Evolutionary conservation across 2,797 vertebrate genomes (phyloP).

Genomic region (Calcarius lapponicus): DNA sequence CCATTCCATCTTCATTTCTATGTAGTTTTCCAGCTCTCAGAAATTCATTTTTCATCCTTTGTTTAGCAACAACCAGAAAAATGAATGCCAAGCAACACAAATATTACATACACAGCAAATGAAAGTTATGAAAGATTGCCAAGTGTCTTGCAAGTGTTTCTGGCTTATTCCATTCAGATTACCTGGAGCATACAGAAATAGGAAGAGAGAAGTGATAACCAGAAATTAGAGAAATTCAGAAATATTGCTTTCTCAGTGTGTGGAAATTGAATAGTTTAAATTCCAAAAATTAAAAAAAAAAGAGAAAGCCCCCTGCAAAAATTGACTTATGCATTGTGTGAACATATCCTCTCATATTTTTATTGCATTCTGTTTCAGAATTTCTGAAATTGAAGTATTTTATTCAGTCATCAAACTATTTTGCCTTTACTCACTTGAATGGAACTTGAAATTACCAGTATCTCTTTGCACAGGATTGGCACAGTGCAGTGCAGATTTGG

Average conservation of each 20-base stretch:
- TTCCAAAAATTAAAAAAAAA: background rate
- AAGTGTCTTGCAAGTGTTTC: background rate
- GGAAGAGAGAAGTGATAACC: background rate
- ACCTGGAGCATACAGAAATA: background rate
- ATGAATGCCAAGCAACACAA: fast-evolving
- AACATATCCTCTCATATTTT: background rate
- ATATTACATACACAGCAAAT: background rate
- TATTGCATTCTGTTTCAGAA: background rate
- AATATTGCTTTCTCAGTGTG: background rate
- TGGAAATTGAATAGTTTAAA: background rate
- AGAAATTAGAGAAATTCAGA: background rate
- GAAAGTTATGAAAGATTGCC: background rate
- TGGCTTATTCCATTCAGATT: background rate
- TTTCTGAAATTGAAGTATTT: background rate
- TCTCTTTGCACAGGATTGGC: background rate
- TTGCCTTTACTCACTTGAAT: background rate
- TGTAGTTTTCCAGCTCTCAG: background rate
- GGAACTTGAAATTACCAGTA: background rate
- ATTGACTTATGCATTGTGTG: background rate
- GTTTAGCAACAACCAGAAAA: background rate
- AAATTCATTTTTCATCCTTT: background rate
- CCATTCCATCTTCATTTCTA: background rate
- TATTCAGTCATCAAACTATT: background rate
- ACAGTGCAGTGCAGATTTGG: background rate
- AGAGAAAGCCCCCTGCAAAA: background rate